phyloP scores from a whole-genome alignment of 2,113 vertebrate species.

The Tachysurus vachellii region DNA sequence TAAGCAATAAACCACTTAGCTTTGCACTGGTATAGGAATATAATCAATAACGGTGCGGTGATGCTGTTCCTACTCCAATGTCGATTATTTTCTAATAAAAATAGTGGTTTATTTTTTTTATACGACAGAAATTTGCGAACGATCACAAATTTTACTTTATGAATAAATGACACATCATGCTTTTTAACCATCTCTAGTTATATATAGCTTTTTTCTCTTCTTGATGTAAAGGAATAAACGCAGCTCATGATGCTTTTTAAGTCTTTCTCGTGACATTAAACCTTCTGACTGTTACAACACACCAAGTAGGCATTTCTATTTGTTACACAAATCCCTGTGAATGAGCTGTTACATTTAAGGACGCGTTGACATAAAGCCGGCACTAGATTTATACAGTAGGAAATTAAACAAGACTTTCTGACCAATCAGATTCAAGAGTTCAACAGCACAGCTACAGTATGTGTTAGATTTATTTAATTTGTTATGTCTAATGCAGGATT shows the following conservation, averaged over 20 bases:
- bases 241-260: not conserved
- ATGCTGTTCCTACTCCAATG: not conserved
- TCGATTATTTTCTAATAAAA: not conserved
- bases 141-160: not conserved
- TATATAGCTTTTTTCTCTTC: not conserved
- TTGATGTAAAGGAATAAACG: not conserved
- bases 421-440: not conserved
- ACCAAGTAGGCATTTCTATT: not conserved
- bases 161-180: not conserved
- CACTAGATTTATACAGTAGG: not conserved
- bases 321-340: not conserved
- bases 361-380: not conserved
- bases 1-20: not conserved
- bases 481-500: not conserved
- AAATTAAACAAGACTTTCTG: not conserved
- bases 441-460: not conserved
- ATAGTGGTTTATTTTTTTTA: not conserved
- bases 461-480: not conserved
- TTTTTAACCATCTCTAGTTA: not conserved
- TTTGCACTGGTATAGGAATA: not conserved
- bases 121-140: not conserved
- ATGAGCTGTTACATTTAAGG: not conserved
- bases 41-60: not conserved
- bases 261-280: not conserved
- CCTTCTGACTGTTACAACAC: not conserved